Conservation (phyloP, 2,113 vertebrate species). For the Shinisaurus crocodilurus region DNA sequence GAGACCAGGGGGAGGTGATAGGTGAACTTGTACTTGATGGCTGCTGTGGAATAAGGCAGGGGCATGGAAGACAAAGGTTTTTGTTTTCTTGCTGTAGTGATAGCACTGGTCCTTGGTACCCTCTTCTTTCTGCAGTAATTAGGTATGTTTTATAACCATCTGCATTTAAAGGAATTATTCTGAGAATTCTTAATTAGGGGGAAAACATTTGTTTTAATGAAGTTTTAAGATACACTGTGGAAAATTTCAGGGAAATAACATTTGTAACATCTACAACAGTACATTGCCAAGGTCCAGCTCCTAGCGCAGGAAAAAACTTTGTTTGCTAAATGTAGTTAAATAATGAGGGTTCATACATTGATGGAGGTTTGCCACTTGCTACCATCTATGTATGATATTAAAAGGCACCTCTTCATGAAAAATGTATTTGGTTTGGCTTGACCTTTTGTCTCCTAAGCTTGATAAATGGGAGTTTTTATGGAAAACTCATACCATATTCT, state of each 20-base stretch:
- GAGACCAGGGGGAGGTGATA: too few relatives aligned
- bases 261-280: not conserved
- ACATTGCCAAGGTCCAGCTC: not conserved
- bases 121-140: not conserved
- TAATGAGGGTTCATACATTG: not conserved
- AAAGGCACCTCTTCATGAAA: too few relatives aligned
- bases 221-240: not conserved
- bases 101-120: not conserved
- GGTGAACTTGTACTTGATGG: not conserved
- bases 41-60: not conserved
- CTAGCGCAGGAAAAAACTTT: not conserved
- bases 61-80: not conserved
- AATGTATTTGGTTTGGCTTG: not conserved
- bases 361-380: not conserved
- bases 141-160: not conserved
- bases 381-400: not conserved
- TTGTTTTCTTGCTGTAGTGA: not conserved
- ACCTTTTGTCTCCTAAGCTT: not conserved
- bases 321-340: not conserved
- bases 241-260: not conserved
- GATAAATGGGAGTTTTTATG: not conserved
- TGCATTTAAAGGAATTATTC: not conserved
- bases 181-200: not conserved
- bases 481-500: not conserved
- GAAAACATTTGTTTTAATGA: not conserved